Conservation (phyloP, 2,888 invertebrate genomes). For the Coronaproctus castanopsis region DNA sequence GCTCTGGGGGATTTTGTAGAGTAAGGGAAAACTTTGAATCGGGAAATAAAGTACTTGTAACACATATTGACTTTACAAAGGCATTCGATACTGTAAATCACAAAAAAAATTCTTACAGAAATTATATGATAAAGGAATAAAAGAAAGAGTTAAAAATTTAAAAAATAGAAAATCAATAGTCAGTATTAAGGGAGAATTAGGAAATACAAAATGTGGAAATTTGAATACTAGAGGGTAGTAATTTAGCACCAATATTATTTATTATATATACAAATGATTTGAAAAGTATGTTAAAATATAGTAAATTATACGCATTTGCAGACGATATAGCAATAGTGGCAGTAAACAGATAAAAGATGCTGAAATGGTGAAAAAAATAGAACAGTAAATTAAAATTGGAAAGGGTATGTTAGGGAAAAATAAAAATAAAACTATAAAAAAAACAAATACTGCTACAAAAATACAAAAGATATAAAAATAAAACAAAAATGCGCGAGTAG, state of each 20-base stretch:
- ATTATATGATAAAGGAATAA: not conserved
- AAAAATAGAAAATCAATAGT: not conserved
- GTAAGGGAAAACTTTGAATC: not conserved
- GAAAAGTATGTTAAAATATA: too few species aligned
- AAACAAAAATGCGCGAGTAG: too few species aligned
- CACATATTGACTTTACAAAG: not conserved
- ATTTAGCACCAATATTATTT: not conserved
- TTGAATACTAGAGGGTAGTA: not conserved
- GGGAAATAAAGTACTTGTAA: not conserved
- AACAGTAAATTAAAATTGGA: too few species aligned
- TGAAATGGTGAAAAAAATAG: too few species aligned
- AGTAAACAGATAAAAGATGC: too few species aligned
- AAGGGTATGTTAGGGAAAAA: too few species aligned
- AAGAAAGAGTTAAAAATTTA: not conserved
- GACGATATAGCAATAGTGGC: too few species aligned
- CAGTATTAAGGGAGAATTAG: not conserved
- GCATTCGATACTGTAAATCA: not conserved
- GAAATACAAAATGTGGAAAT: not conserved
- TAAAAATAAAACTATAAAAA: too few species aligned
- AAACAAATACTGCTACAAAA: too few species aligned
- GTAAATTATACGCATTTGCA: too few species aligned
- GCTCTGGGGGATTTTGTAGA: not conserved
- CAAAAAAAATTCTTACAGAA: not conserved
- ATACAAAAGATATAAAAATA: too few species aligned
- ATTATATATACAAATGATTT: not conserved